Base-by-base conservation (phyloP, 2,888 invertebrate species). In the Leucophenga maculata region DNA sequence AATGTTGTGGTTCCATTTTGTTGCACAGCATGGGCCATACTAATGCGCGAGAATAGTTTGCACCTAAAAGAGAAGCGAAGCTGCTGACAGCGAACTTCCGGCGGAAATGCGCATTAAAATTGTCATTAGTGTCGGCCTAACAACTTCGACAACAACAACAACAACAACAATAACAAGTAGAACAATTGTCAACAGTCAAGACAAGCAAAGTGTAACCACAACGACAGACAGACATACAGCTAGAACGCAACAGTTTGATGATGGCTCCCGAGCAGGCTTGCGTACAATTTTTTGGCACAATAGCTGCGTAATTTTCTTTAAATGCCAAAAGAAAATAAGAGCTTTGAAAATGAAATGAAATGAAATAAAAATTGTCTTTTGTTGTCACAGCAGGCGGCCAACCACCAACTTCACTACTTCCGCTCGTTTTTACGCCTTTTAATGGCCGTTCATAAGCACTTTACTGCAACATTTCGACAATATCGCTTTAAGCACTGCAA, bases 31-130 rank as follows among this genome's bases (percentile, higher is more conserved):
- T 39, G 39, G 6, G 39, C 4, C 39, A 39, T 39, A 6, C 8
- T 39, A 39, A 11, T 39, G 26, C 26, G 26, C 26, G 26, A 26
- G 3, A 26, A 26, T 26, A 26, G 26, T 39, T 39, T 39, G 11
- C 39, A 39, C 39, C 39, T 39, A 39, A 39, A 39, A 39, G 65
- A n/a, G 16, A n/a, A n/a, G n/a, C n/a, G n/a, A n/a, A 8, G 50
- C 50, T 39, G 66, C 48, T 59, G 59, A 16, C 67, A 32, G 52
- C 20, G 57, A 48, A 59, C 60, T 59, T 50, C 18, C 52, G 31
- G 14, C 22, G 80, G 78, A 79, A 79, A 78, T 77, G 75, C 75
- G 77, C 78, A 78, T 78, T 78, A 78, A 78, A 78, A 78, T 79
- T 79, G 77, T 77, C 78, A 78, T 78, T 78, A 79, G 80, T 72